These are phyloP conservation scores for Exocentrus adspersus DNA, from an alignment of 2,888 invertebrate genomes.

Conservation along the genomic window DNA sequence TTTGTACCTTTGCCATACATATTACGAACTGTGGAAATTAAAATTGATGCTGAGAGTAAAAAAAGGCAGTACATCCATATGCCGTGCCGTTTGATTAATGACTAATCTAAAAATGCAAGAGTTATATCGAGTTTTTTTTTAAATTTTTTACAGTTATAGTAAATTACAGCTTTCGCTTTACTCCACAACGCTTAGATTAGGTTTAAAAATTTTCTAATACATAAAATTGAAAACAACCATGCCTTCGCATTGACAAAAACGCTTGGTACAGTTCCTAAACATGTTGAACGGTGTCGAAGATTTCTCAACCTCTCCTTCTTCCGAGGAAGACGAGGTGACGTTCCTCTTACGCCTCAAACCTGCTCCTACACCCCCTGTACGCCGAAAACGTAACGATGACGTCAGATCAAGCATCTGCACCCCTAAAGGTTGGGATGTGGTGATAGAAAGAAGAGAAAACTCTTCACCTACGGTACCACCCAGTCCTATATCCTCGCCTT, in stretches of 20 bases:
- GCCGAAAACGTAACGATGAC: slow-evolving; percentile 49
- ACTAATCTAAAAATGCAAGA: not conserved
- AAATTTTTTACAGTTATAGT: not conserved
- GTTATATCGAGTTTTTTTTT: not conserved
- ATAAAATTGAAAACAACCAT: slow-evolving; percentile 14
- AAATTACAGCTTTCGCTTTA: too few species aligned
- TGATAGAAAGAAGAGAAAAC: slow-evolving; percentile 52
- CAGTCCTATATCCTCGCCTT: slow-evolving; percentile 30
- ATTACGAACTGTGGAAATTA: not conserved
- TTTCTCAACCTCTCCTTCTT: slow-evolving; percentile 27
- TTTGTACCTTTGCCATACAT: too few species aligned
- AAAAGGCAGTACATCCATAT: not conserved
- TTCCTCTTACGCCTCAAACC: slow-evolving; percentile 60
- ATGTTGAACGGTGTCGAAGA: not conserved
- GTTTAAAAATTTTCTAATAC: too few species aligned
- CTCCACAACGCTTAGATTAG: too few species aligned
- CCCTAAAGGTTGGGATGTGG: slow-evolving; percentile 59
- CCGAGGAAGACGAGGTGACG: slow-evolving; percentile 59
- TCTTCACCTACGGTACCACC: slow-evolving; percentile 28
- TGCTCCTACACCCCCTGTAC: slow-evolving; percentile 57
- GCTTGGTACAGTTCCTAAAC: not conserved
- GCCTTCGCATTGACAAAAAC: not conserved
- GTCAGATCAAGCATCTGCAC: slow-evolving; percentile 35
- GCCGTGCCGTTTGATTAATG: not conserved
- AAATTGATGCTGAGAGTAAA: not conserved